Evolutionary conservation across 2,888 invertebrate species (phyloP).

Genomic region (Strigamia maritima): DNA sequence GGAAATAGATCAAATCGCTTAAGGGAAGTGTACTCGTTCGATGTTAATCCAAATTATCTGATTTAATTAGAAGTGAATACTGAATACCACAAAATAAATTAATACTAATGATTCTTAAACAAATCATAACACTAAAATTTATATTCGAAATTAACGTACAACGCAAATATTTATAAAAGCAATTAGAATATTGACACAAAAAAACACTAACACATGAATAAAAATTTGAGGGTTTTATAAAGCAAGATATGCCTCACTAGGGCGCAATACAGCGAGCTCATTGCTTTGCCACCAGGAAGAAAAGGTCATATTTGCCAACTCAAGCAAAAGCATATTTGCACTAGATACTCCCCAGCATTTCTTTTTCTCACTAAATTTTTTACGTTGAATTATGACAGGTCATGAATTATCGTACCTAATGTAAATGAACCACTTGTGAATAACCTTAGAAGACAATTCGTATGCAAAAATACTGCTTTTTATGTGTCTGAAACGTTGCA

Average conservation of each 20-base stretch:
- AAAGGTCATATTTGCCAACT: conserved; percentile 21
- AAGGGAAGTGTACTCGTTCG: background rate
- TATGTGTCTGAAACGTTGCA: conserved; percentile 11
- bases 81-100: too few species aligned
- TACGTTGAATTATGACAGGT: background rate
- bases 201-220: background rate
- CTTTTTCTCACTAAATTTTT: background rate
- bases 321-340: conserved; percentile 18
- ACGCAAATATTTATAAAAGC: too few species aligned
- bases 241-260: background rate
- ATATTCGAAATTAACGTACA: background rate
- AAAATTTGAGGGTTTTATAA: background rate
- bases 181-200: background rate
- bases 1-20: background rate
- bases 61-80: background rate
- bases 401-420: conserved; percentile 17
- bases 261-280: conserved; percentile 11
- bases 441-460: conserved; percentile 24
- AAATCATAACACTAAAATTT: background rate
- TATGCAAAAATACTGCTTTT: conserved; percentile 25
- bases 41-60: background rate
- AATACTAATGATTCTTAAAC: background rate
- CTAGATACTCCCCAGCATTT: background rate
- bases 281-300: conserved; percentile 8
- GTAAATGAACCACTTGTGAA: conserved; percentile 28